These are phyloP conservation scores for Spodoptera littoralis DNA, from an alignment of 2,888 invertebrate genomes.

Conservation along the genomic window DNA sequence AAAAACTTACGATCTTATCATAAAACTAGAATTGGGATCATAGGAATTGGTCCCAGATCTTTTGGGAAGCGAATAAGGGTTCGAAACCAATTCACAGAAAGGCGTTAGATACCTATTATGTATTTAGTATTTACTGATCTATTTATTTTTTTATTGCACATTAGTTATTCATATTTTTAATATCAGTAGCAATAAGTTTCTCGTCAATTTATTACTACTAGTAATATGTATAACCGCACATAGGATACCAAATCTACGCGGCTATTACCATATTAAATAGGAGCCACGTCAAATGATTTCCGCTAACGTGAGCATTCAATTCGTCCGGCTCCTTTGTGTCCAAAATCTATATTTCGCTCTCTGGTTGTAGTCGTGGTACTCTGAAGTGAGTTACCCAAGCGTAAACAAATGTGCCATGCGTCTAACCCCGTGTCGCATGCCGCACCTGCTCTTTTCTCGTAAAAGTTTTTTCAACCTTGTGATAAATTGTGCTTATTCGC, in stretches of 20 bases:
- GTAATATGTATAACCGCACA: conserved; percentile 2
- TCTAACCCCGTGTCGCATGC: conserved; percentile 37
- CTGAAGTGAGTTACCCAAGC: conserved; percentile 63
- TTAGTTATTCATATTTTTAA: no score
- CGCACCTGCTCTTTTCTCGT: conserved; percentile 18
- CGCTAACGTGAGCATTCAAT: conserved; percentile 27
- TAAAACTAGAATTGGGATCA: no score
- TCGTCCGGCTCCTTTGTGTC: conserved; percentile 34
- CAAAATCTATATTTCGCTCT: conserved; percentile 42
- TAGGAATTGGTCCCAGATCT: no score
- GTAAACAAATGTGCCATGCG: conserved; percentile 55
- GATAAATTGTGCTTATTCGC: not conserved
- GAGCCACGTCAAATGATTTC: conserved; percentile 25
- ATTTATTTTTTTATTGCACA: no score
- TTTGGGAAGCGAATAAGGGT: no score
- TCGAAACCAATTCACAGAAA: no score
- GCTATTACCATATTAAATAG: conserved; percentile 21
- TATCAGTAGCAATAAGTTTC: no score
- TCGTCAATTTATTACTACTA: not conserved
- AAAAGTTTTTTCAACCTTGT: conserved; percentile 11
- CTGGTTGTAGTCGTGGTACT: conserved; percentile 45
- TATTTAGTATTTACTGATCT: no score
- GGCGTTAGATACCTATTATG: no score
- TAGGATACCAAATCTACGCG: conserved; percentile 22
- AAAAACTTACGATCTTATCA: no score